These are phyloP conservation scores for Damaliscus lunatus DNA, from an alignment of 2,113 vertebrate species.

Conservation along the genomic window DNA sequence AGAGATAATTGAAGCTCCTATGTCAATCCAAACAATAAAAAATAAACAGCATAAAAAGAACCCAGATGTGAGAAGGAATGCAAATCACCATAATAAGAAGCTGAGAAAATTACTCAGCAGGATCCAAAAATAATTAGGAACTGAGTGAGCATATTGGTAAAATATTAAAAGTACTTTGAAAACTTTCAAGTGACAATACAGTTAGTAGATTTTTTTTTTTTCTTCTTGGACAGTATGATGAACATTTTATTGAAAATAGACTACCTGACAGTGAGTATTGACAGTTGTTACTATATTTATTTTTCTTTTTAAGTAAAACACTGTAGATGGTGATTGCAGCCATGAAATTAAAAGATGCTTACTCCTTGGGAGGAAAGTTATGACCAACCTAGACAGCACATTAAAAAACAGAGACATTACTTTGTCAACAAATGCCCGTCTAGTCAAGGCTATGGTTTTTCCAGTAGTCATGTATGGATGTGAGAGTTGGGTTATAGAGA, in stretches of 20 bases:
- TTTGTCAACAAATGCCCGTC: fast-evolving
- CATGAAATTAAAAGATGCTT: neutral
- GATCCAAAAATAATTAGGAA: slow-evolving; percentile 76
- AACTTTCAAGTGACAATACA: slow-evolving; percentile 62
- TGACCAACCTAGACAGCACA: neutral
- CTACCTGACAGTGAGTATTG: neutral
- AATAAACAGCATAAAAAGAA: slow-evolving; percentile 64
- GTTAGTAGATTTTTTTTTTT: slow-evolving; percentile 56
- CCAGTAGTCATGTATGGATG: neutral
- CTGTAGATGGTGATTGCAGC: neutral
- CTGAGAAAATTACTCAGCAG: slow-evolving; percentile 63
- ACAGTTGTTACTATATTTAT: slow-evolving; percentile 27
- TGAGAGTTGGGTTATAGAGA: neutral
- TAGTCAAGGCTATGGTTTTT: neutral
- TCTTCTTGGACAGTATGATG: slow-evolving; percentile 32
- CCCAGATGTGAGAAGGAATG: slow-evolving; percentile 58
- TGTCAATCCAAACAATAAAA: slow-evolving; percentile 69
- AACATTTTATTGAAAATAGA: slow-evolving; percentile 36
- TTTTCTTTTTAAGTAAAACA: slow-evolving; percentile 24
- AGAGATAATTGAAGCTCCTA: slow-evolving; percentile 62
- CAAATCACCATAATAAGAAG: slow-evolving; percentile 61
- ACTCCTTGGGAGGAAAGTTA: neutral
- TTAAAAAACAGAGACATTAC: neutral
- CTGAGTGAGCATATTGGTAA: slow-evolving; percentile 59
- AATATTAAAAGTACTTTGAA: slow-evolving; percentile 73